These are phyloP conservation scores for Psephotus haematonotus DNA, from an alignment of 2,113 vertebrate genomes.

Conservation along the genomic window DNA sequence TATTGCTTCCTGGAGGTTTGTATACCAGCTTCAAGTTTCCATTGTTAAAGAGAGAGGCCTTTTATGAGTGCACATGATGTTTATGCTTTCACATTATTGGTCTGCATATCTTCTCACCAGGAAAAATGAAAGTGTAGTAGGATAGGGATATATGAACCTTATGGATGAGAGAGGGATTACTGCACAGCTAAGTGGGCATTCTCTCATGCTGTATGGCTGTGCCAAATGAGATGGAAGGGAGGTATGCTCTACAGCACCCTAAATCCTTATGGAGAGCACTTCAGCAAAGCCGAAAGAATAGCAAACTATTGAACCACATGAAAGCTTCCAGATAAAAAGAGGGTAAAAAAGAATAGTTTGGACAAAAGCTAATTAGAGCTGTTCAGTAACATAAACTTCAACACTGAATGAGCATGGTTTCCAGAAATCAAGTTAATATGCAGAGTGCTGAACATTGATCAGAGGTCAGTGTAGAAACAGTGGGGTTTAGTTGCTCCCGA, in stretches of 20 bases:
- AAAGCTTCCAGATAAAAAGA: not conserved
- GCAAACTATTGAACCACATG: not conserved
- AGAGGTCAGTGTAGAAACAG: not conserved
- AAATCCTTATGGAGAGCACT: not conserved
- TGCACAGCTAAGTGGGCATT: not conserved
- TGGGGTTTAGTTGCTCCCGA: not conserved
- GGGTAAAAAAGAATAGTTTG: not conserved
- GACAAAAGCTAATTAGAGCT: not conserved
- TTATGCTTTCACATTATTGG: not conserved
- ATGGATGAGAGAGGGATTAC: not conserved
- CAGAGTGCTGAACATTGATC: not conserved
- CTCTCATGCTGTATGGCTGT: not conserved
- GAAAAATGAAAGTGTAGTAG: not conserved
- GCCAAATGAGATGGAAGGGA: not conserved
- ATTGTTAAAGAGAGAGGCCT: not conserved
- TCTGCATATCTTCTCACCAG: not conserved
- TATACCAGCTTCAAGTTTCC: not conserved
- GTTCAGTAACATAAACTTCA: not conserved
- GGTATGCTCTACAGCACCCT: not conserved
- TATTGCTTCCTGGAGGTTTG: not conserved
- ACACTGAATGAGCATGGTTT: not conserved
- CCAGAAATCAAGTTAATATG: not conserved
- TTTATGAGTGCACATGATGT: not conserved
- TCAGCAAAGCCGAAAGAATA: not conserved
- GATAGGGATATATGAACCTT: not conserved